Evolutionary conservation across 2,888 invertebrate genomes (phyloP).

Genomic region (Phymatocera aterrima): DNA sequence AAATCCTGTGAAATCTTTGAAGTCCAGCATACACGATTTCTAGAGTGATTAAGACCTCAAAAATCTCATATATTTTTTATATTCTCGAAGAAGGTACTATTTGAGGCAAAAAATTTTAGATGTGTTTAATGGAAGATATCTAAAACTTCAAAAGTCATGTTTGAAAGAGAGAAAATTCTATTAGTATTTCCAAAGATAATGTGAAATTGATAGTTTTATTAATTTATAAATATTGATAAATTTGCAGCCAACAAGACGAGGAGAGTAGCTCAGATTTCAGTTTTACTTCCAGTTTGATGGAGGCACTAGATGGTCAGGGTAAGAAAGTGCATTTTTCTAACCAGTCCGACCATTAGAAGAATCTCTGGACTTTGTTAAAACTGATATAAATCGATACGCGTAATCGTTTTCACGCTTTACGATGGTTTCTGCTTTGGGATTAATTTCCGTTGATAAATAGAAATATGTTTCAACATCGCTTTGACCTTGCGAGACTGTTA

Average conservation of each 20-base stretch:
- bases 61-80: too few species aligned
- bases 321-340: conserved; percentile 72
- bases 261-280: conserved; percentile 75
- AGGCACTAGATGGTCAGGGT: conserved; percentile 74
- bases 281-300: conserved; percentile 78
- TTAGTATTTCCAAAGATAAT: neutral
- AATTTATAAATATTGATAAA: neutral
- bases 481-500: neutral
- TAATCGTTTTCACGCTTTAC: neutral
- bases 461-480: neutral
- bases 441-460: neutral
- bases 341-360: conserved; percentile 23
- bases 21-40: too few species aligned
- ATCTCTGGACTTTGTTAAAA: neutral
- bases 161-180: neutral
- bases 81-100: too few species aligned
- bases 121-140: too few species aligned
- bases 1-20: too few species aligned
- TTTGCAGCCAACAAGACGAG: conserved; percentile 66
- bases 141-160: too few species aligned
- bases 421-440: neutral
- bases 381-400: neutral
- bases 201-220: neutral
- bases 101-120: too few species aligned
- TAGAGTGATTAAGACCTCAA: too few species aligned